phyloP scores from a whole-genome alignment of 1,140 invertebrate genomes.

The Diorhabda carinulata region DNA sequence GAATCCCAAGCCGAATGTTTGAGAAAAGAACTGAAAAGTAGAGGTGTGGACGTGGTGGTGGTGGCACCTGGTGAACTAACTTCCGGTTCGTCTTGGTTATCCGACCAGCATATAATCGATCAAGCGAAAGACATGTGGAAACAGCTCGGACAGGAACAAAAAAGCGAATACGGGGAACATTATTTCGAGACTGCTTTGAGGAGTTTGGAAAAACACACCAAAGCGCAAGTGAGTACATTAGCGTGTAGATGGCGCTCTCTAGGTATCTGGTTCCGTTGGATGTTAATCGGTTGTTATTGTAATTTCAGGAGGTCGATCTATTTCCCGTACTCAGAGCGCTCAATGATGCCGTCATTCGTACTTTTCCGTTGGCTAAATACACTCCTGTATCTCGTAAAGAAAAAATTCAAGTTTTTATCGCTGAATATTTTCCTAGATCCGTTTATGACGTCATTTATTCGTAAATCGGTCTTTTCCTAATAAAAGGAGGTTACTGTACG shows the following conservation, averaged over 20 bases:
- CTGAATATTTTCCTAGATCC: slow-evolving; percentile 71
- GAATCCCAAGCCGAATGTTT: slow-evolving; percentile 78
- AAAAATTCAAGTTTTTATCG: slow-evolving; percentile 70
- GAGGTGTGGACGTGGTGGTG: slow-evolving; percentile 64
- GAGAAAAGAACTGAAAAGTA: slow-evolving; percentile 71
- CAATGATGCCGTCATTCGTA: slow-evolving; percentile 69
- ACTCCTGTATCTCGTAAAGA: slow-evolving; percentile 72
- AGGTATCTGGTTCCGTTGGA: too few species aligned
- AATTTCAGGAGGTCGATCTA: slow-evolving; percentile 63
- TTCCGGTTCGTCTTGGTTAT: slow-evolving; percentile 71
- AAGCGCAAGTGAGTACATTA: slow-evolving; percentile 52
- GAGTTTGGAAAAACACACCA: slow-evolving; percentile 71
- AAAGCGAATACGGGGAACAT: slow-evolving; percentile 72
- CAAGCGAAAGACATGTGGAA: slow-evolving; percentile 79
- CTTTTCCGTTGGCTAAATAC: slow-evolving; percentile 75
- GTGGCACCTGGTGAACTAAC: slow-evolving; percentile 80
- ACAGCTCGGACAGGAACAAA: slow-evolving; percentile 67
- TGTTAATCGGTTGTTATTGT: slow-evolving; percentile 10
- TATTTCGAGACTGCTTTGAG: slow-evolving; percentile 75
- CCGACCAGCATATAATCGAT: slow-evolving; percentile 65
- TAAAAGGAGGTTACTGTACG: slow-evolving; percentile 1
- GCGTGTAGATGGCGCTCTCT: too few species aligned
- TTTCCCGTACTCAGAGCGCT: slow-evolving; percentile 65
- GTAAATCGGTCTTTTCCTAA: slow-evolving; percentile 11
- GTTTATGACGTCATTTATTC: slow-evolving; percentile 43